Conservation (phyloP, 1,140 invertebrate genomes). For the Babylonia areolata region DNA sequence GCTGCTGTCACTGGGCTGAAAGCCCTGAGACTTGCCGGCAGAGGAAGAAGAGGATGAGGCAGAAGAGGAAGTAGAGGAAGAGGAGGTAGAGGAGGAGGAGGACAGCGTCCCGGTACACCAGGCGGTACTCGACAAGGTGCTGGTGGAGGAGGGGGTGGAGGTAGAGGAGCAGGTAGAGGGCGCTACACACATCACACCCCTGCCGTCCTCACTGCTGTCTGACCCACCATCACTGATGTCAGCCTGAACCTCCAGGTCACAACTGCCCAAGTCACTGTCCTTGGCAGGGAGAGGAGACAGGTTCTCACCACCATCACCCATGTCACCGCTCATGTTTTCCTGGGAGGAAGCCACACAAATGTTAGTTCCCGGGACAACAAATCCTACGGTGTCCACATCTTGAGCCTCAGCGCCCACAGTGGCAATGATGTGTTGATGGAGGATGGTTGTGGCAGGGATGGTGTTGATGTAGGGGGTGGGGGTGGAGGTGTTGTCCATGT, state of each 20-base stretch:
- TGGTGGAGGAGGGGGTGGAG: neutral
- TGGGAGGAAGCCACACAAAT: neutral
- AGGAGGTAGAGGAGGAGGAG: neutral
- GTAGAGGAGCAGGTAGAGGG: neutral
- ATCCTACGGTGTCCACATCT: neutral
- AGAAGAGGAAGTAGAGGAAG: neutral
- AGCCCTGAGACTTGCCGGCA: neutral
- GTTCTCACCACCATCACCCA: neutral
- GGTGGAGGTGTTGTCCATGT: conserved; percentile 43
- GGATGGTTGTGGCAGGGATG: neutral
- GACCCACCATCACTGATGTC: neutral
- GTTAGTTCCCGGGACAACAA: neutral
- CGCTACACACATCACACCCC: neutral
- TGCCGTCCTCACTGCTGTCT: neutral
- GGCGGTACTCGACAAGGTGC: neutral
- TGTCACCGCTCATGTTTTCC: neutral
- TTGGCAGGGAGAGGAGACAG: neutral
- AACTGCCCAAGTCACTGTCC: neutral
- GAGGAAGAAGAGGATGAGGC: neutral
- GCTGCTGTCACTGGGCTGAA: neutral
- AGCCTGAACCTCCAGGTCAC: neutral
- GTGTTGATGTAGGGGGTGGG: neutral
- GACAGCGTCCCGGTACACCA: neutral
- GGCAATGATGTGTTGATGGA: neutral
- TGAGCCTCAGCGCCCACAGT: neutral